Base-by-base conservation (phyloP, 2,113 vertebrate genomes). In the Brienomyrus brachyistius region DNA sequence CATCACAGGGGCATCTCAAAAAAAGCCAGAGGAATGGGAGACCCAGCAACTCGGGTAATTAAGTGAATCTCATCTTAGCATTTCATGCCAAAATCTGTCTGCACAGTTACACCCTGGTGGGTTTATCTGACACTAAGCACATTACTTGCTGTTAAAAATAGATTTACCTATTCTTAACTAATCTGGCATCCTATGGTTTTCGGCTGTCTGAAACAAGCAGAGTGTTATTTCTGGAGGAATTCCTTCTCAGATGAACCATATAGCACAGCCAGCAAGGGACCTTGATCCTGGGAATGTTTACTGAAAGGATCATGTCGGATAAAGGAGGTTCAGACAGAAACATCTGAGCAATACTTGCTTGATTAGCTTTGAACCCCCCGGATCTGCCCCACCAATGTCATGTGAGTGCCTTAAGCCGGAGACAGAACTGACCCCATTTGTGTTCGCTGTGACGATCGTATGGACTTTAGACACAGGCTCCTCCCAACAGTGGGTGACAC, bases 71-170 rank as follows among this genome's bases (percentile, higher is more conserved):
- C 27, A 23, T 47, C 52, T 89, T 23, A 62, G 51, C 11, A 56
- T 23, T 45, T 82, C 15, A 51, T 17, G 35, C 88, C 51, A 85
- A 48, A 85, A 62, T 59, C 52, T 19, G 13, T 89, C 52, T 51
- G 48, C 89, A 31, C 54, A 62, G 62, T 89, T 84, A 84, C 80
- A 84, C 51, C 40, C 59, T 31, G 89, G 77, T 62, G 82, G 54
- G 31, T 40, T 90, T 90, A 90, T 90, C 86, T 40, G 35, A 51
- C 47, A 70, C 40, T 88, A 56, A 88, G 40, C 48, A n/a, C 85
- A 83, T 48, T 77, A 54, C 45, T 87, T 19, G 17, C 27, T 35
- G 40, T 74, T 77, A 35, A 74, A 80, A 80, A 80, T 89, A 43
- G 43, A 88, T 90, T 48, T 70, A 43, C 31, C 50, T 87, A 70